These are phyloP conservation scores for Calliopum simillimum DNA, from an alignment of 2,888 invertebrate species.

Conservation along the genomic window DNA sequence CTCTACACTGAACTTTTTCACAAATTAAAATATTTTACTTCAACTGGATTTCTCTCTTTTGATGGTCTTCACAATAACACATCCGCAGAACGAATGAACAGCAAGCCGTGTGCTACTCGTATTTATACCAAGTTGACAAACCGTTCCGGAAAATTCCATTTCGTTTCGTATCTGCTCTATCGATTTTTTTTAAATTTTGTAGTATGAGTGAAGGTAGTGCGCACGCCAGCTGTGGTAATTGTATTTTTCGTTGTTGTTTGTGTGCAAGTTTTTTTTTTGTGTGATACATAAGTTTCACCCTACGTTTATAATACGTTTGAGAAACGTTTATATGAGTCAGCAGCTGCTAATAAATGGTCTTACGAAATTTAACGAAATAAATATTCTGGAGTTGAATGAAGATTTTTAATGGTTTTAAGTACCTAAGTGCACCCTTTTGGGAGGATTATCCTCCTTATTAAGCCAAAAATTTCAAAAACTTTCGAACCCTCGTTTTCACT, in stretches of 20 bases:
- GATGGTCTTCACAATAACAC: background rate
- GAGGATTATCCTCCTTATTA: no score
- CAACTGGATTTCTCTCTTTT: background rate
- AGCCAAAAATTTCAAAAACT: no score
- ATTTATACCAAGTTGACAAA: slow-evolving; percentile 17
- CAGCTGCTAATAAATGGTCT: no score
- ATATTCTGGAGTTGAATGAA: no score
- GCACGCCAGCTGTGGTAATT: background rate
- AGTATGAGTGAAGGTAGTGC: no score
- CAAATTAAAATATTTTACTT: no score
- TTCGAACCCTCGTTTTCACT: no score
- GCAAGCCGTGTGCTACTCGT: background rate
- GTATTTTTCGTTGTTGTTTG: background rate
- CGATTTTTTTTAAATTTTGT: slow-evolving; percentile 10
- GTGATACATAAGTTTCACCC: background rate
- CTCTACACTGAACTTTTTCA: background rate
- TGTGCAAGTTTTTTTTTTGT: background rate
- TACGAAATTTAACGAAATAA: no score
- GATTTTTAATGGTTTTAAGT: no score
- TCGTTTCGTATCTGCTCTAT: slow-evolving; percentile 14
- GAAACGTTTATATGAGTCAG: no score
- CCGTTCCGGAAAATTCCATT: slow-evolving; percentile 26
- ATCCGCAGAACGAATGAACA: slow-evolving; percentile 6
- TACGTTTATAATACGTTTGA: no score
- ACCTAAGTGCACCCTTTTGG: no score